These are phyloP conservation scores for Sorex araneus DNA, from an alignment of 2,113 vertebrate species.

Conservation along the genomic window DNA sequence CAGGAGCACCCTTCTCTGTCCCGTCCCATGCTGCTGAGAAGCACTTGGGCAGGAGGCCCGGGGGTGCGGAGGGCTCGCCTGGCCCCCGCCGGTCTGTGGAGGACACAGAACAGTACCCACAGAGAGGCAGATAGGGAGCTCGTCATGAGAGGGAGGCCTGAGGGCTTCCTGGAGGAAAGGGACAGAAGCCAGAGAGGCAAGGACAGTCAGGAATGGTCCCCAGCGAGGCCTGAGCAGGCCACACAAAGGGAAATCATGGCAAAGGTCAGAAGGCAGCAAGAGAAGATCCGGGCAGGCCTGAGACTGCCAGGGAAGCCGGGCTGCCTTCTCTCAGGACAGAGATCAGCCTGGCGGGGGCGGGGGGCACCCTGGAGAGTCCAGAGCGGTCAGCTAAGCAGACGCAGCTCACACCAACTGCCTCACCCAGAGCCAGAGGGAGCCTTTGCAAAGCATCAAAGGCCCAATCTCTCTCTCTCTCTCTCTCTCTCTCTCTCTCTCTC, in stretches of 20 bases:
- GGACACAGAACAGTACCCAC: background rate
- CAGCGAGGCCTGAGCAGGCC: too few species aligned
- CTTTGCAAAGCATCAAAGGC: background rate
- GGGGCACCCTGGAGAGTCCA: background rate
- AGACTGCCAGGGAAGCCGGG: background rate
- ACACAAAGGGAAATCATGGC: background rate
- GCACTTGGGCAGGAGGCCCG: background rate
- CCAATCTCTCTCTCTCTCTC: background rate
- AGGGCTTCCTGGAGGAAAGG: constrained; percentile 37
- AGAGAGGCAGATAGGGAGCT: background rate
- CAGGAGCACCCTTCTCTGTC: background rate
- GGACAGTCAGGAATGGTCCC: background rate
- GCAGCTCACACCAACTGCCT: background rate
- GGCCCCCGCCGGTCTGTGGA: background rate
- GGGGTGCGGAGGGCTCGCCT: background rate
- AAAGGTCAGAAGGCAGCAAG: constrained; percentile 8
- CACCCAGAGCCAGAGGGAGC: background rate
- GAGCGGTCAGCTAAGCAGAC: background rate
- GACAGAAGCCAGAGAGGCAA: background rate
- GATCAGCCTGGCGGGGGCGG: too few species aligned
- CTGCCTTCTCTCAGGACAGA: background rate
- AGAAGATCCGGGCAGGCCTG: background rate
- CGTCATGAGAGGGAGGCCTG: background rate
- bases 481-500: too few species aligned
- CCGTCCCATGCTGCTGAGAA: background rate